Conservation (phyloP, 2,797 vertebrate genomes). For the Xenops minutus region DNA sequence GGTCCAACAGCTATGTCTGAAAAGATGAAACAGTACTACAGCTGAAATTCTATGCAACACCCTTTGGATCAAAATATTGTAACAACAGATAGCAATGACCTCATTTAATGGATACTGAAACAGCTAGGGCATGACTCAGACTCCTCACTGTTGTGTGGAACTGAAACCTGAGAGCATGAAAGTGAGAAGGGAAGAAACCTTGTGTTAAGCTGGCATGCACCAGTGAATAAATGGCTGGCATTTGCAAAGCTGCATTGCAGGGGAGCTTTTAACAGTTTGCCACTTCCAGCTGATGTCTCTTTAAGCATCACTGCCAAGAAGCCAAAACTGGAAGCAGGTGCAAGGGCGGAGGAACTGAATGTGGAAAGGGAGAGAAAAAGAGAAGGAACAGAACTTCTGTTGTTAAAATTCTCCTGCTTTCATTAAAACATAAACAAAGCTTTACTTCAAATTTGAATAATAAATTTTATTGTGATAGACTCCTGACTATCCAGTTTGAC, state of each 20-base stretch:
- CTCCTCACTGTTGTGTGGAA: conserved; percentile 49
- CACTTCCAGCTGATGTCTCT: conserved; percentile 80
- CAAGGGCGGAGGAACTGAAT: conserved; percentile 71
- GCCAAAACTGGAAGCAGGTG: conserved; percentile 82
- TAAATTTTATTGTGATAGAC: conserved; percentile 64
- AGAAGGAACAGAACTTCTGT: conserved; percentile 75
- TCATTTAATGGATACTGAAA: conserved; percentile 50
- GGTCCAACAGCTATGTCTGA: conserved; percentile 29
- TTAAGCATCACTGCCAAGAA: conserved; percentile 76
- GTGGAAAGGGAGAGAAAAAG: conserved; percentile 27
- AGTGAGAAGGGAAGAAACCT: conserved; percentile 54
- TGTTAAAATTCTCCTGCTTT: conserved; percentile 75
- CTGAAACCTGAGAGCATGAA: conserved; percentile 53
- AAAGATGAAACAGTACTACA: conserved; percentile 49
- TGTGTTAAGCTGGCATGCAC: conserved; percentile 72
- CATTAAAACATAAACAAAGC: conserved; percentile 75
- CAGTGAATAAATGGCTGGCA: conserved; percentile 78
- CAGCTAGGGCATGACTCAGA: conserved; percentile 27
- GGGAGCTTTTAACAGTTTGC: conserved; percentile 79
- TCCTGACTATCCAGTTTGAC: conserved; percentile 65
- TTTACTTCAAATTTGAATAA: conserved; percentile 71
- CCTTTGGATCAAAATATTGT: conserved; percentile 68
- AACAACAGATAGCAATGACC: conserved; percentile 33
- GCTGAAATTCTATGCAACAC: conserved; percentile 50
- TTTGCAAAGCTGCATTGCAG: conserved; percentile 75